Evolutionary conservation across 2,113 vertebrate species (phyloP).

Genomic region (Epinephelus lanceolatus): DNA sequence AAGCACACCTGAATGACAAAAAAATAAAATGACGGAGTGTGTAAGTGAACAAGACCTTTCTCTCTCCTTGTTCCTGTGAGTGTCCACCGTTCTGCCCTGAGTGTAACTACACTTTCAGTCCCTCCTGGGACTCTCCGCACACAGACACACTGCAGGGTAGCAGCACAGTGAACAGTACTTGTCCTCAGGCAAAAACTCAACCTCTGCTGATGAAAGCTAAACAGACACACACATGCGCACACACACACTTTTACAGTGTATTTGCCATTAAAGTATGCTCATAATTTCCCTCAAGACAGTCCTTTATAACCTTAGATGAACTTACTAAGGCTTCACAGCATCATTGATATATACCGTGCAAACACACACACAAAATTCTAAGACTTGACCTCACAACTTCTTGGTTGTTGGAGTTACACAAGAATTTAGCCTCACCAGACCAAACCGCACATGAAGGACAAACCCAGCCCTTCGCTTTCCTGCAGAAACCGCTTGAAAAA

Average conservation of each 20-base stretch:
- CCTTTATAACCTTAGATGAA: constrained; percentile 6
- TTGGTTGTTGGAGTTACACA: not conserved
- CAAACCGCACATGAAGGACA: not conserved
- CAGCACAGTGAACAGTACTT: constrained; percentile 46
- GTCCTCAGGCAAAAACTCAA: constrained; percentile 50
- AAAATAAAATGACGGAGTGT: constrained; percentile 3
- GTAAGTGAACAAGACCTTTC: constrained; percentile 3
- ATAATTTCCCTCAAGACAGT: constrained; percentile 5
- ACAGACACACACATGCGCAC: constrained; percentile 16
- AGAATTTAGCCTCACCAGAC: not conserved
- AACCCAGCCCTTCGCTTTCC: not conserved
- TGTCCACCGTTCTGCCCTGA: constrained; percentile 43
- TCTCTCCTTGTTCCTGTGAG: constrained; percentile 26
- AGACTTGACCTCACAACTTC: constrained; percentile 8
- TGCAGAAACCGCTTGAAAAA: not conserved
- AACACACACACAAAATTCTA: constrained; percentile 2
- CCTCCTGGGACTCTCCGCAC: constrained; percentile 35
- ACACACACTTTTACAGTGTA: not conserved
- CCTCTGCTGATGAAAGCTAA: constrained; percentile 61
- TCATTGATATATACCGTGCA: not conserved
- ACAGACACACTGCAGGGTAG: constrained; percentile 46
- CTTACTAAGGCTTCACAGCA: constrained; percentile 14
- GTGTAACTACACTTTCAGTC: constrained; percentile 47
- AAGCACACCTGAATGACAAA: constrained; percentile 2
- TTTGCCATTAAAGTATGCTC: constrained; percentile 16